Base-by-base conservation (phyloP, 2,113 vertebrate species). In the Rhabdomys dilectus region DNA sequence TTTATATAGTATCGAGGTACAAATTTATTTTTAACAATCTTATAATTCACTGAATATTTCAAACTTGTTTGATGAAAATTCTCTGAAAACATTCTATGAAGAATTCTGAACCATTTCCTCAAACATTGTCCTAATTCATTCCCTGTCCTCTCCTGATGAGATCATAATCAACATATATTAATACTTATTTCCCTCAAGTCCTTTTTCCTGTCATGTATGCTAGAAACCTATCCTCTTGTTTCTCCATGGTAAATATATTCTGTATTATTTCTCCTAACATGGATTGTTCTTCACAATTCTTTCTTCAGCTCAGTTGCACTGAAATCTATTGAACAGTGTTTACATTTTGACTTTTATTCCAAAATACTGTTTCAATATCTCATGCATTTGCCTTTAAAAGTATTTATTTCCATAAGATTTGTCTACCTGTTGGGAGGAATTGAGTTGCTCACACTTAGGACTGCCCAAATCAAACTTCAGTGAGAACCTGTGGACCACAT, bases 41-140 rank as follows among this genome's bases (percentile, higher is more conserved):
- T 94, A 4, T 87, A 77, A 84, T 96, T 96, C 56, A 77, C 45
- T 90, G 36, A 48, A 26, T 87, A 90, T 88, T 81, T 96, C 16
- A 78, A 94, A 95, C 92, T 95, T 70, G 24, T 94, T 11, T 88
- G 64, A 53, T 94, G 58, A 95, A 96, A 94, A 94, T 88, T 94
- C 68, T 96, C 1, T 91, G 60, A 93, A 93, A 96, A 62, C 2
- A 26, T 85, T 80, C 66, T 77, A 16, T 91, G 45, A 95, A 91
- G 93, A 91, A 53, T 80, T 93, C 45, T 92, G 34, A 72, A 12
- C 66, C 21, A n/a, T 95, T 82, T 93, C n/a, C 73, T 91, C 45
- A 93, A 51, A 77, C 89, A 87, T 34, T 51, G 19, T 73, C 76
- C 58, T 62, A 89, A 75, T 58, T 94, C 72, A 5, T 22, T 53